These are phyloP conservation scores for Eupeodes luniger DNA, from an alignment of 2,888 invertebrate species.

Conservation along the genomic window DNA sequence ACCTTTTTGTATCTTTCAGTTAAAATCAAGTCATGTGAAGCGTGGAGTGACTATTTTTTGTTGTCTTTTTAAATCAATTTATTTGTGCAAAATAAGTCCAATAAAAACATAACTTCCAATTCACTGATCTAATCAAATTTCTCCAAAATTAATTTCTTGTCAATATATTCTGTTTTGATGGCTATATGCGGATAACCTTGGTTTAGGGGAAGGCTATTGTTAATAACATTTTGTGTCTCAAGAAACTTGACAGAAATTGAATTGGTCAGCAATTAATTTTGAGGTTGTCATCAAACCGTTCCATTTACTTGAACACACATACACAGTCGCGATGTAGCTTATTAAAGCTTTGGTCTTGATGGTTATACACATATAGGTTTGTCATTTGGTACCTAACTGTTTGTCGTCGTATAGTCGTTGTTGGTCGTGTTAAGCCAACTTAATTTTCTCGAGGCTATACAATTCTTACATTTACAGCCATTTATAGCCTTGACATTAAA, in stretches of 20 bases:
- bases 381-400: slow-evolving; percentile 27
- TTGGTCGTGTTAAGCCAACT: slow-evolving; percentile 45
- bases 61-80: not conserved
- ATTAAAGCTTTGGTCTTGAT: not conserved
- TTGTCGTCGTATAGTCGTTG: not conserved
- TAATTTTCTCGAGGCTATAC: not conserved
- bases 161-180: not conserved
- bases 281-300: slow-evolving; percentile 25
- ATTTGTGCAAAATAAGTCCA: not conserved
- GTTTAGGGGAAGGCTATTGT: not conserved
- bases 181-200: not conserved
- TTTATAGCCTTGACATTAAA: slow-evolving; percentile 49
- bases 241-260: slow-evolving; percentile 26
- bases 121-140: slow-evolving; percentile 5
- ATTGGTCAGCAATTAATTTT: slow-evolving; percentile 26
- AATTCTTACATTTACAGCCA: not conserved
- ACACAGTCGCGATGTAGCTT: not conserved
- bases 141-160: not conserved
- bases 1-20: no score
- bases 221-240: slow-evolving; percentile 13
- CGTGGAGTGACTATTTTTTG: no score
- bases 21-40: no score
- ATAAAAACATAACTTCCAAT: slow-evolving; percentile 1
- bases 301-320: not conserved
- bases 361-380: not conserved